phyloP scores from a whole-genome alignment of 1,140 invertebrate genomes.

The Nasonia giraulti region DNA sequence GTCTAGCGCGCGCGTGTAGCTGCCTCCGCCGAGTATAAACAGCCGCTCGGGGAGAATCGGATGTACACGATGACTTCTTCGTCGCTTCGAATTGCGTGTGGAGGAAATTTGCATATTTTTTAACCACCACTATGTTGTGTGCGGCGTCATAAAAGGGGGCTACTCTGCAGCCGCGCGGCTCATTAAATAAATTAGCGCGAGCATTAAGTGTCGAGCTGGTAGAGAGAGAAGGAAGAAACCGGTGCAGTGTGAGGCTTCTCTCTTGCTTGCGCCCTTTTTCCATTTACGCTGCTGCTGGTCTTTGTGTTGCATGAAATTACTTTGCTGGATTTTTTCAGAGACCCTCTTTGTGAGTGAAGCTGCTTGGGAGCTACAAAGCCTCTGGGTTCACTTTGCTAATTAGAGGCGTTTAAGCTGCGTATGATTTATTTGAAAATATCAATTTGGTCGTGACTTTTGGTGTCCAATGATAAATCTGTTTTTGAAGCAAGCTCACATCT shows the following conservation, averaged over 20 bases:
- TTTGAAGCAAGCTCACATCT: background rate
- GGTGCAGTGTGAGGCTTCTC: too few relatives aligned
- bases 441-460: background rate
- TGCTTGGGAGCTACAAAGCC: too few relatives aligned
- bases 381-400: background rate
- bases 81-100: background rate
- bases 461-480: background rate
- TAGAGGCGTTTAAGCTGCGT: background rate
- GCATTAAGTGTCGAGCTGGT: background rate
- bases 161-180: conserved; percentile 1
- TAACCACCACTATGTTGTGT: background rate
- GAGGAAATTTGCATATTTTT: conserved; percentile 39
- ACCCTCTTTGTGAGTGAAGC: too few relatives aligned
- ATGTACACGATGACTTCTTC: conserved; percentile 11
- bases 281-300: too few relatives aligned
- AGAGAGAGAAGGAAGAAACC: too few relatives aligned
- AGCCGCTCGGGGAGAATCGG: conserved; percentile 5
- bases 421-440: background rate
- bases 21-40: background rate
- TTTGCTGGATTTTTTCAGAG: too few relatives aligned
- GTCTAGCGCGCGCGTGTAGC: background rate
- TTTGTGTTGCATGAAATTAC: too few relatives aligned
- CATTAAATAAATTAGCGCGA: conserved; percentile 43
- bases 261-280: too few relatives aligned
- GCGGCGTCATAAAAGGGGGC: background rate